Percentiles rank a stretch among this genome's conserved stretches.
phyloP scores from a whole-genome alignment of 1,140 invertebrate species.

The Listronotus bonariensis region DNA sequence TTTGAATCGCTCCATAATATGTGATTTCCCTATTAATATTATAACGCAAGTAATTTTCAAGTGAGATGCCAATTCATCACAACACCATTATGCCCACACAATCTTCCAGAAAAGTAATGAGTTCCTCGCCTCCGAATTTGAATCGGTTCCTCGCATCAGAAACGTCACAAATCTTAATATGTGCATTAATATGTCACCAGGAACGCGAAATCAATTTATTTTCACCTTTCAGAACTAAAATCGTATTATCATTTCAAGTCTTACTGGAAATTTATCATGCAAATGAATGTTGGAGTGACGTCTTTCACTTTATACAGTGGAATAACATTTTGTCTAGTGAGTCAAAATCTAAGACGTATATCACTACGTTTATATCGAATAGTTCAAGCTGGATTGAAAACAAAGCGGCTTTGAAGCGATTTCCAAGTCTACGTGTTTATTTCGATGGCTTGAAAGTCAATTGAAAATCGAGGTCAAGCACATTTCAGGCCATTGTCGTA shows the following conservation, averaged over 20 bases:
- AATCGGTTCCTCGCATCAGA: conserved; percentile 28
- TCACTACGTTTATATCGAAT: too few species aligned
- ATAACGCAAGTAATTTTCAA: conserved; percentile 19
- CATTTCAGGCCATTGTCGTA: too few species aligned
- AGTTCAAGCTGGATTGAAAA: too few species aligned
- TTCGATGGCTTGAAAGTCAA: too few species aligned
- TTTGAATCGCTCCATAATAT: neutral
- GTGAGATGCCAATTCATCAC: conserved; percentile 29
- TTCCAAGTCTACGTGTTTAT: too few species aligned
- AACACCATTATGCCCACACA: conserved; percentile 28
- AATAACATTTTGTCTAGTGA: too few species aligned
- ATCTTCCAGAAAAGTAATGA: conserved; percentile 23
- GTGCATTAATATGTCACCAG: conserved; percentile 56
- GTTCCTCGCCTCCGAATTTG: conserved; percentile 17
- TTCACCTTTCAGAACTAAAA: conserved; percentile 51
- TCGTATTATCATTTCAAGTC: conserved; percentile 52
- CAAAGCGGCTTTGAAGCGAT: too few species aligned
- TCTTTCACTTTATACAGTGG: neutral
- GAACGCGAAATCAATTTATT: conserved; percentile 56
- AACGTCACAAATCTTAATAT: conserved; percentile 53
- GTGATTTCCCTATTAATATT: conserved; percentile 18
- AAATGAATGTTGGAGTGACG: conserved; percentile 46
- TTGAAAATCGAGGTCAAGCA: too few species aligned
- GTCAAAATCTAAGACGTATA: too few species aligned
- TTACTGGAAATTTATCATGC: conserved; percentile 53